Conservation (phyloP, 2,797 vertebrate species). For the Erpetoichthys calabaricus region DNA sequence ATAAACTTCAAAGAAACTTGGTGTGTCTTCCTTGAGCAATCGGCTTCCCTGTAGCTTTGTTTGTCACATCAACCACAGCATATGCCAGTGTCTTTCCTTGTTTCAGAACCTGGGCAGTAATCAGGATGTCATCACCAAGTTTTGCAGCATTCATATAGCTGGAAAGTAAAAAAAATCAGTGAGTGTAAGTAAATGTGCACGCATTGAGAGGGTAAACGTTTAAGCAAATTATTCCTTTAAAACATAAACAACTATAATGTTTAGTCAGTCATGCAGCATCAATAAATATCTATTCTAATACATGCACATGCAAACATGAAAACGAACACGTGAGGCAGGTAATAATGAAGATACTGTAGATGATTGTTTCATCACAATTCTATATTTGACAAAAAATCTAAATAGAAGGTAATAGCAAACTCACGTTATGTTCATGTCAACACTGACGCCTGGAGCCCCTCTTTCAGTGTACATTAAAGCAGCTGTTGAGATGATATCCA, state of each 20-base stretch:
- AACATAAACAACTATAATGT: neutral
- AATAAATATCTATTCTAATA: neutral
- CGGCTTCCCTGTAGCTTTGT: conserved; percentile 73
- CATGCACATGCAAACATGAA: no score
- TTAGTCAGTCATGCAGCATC: conserved; percentile 1
- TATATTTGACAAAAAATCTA: no score
- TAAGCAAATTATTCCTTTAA: no score
- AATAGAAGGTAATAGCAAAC: conserved; percentile 19
- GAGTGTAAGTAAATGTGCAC: conserved; percentile 15
- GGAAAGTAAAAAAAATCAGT: conserved; percentile 24
- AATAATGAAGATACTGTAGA: no score
- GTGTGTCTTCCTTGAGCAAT: conserved; percentile 91
- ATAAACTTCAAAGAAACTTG: conserved; percentile 66
- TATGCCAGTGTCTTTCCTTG: conserved; percentile 77
- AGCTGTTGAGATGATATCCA: conserved; percentile 72
- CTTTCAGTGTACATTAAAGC: conserved; percentile 71
- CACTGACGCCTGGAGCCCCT: conserved; percentile 72
- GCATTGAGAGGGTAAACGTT: conserved; percentile 9
- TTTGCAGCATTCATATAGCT: conserved; percentile 89
- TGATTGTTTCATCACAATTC: no score
- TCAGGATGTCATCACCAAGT: conserved; percentile 77
- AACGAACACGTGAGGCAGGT: no score
- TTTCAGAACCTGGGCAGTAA: conserved; percentile 84
- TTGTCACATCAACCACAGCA: conserved; percentile 77
- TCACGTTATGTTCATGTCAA: conserved; percentile 95